Conservation (phyloP, 2,113 vertebrate genomes). For the Nesoenas mayeri region DNA sequence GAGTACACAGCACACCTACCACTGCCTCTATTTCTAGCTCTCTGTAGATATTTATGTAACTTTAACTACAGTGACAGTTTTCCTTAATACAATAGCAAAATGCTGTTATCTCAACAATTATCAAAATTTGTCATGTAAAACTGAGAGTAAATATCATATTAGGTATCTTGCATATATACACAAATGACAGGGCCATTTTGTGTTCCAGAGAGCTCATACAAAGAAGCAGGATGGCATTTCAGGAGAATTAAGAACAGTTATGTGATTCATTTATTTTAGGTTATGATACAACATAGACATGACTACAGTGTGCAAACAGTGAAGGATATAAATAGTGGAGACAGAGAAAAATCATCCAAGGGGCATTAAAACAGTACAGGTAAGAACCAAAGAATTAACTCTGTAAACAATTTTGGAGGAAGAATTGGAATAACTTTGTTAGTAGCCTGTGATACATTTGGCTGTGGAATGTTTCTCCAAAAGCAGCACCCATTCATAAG, state of each 20-base stretch:
- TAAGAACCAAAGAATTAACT: not conserved
- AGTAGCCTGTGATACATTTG: not conserved
- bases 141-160: not conserved
- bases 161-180: not conserved
- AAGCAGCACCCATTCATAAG: not conserved
- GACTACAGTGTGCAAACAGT: not conserved
- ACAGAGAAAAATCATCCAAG: not conserved
- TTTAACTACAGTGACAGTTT: not conserved
- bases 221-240: not conserved
- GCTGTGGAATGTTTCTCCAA: not conserved
- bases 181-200: not conserved
- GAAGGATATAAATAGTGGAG: not conserved
- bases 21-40: not conserved
- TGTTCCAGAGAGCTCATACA: not conserved
- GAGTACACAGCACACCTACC: not conserved
- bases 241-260: not conserved
- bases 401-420: not conserved
- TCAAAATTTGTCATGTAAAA: not conserved
- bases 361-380: not conserved
- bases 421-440: not conserved
- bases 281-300: not conserved
- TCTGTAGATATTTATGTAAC: not conserved
- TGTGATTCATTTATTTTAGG: not conserved
- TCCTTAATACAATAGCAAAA: not conserved
- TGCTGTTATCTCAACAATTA: not conserved